A percentile compares a stretch with the other conserved stretches of the same genome.
These are phyloP conservation scores for Acheta domesticus DNA, from an alignment of 2,888 invertebrate species.

Conservation along the genomic window DNA sequence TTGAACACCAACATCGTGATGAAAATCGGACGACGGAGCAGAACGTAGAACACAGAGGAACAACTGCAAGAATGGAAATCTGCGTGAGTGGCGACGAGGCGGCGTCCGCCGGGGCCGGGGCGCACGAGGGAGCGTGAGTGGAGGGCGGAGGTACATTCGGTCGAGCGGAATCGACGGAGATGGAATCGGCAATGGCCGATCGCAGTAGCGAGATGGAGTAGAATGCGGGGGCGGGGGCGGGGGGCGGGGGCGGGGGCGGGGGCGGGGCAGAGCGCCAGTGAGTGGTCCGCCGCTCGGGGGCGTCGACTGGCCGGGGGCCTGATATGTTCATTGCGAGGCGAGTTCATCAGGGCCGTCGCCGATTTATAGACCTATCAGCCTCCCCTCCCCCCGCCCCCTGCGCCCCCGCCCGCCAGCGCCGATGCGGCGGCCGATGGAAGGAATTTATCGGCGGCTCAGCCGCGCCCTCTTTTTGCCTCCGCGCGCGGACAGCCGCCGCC, in stretches of 20 bases:
- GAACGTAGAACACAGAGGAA: too few species aligned
- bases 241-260: background rate
- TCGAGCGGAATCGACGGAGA: background rate
- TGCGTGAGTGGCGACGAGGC: too few species aligned
- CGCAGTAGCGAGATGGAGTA: background rate
- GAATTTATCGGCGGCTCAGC: conserved; percentile 5
- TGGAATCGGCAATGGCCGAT: background rate
- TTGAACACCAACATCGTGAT: too few species aligned
- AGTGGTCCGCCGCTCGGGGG: background rate
- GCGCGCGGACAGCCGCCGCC: background rate
- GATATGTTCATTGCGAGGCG: background rate
- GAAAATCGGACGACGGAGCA: too few species aligned
- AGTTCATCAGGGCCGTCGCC: conserved; percentile 5
- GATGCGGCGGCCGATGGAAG: background rate
- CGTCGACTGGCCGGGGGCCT: background rate
- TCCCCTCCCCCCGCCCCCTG: background rate
- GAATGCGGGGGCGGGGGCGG: background rate
- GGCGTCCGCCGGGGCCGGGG: too few species aligned
- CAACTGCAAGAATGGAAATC: too few species aligned
- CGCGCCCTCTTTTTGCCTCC: background rate
- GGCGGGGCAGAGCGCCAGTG: background rate
- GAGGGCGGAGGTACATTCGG: too few species aligned
- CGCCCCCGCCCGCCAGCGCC: background rate
- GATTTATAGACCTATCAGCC: conserved; percentile 18
- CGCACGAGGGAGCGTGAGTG: too few species aligned